A percentile compares a stretch with the other conserved stretches of the same genome.
Conservation (phyloP, 2,888 invertebrate genomes). For the Unio delphinus region DNA sequence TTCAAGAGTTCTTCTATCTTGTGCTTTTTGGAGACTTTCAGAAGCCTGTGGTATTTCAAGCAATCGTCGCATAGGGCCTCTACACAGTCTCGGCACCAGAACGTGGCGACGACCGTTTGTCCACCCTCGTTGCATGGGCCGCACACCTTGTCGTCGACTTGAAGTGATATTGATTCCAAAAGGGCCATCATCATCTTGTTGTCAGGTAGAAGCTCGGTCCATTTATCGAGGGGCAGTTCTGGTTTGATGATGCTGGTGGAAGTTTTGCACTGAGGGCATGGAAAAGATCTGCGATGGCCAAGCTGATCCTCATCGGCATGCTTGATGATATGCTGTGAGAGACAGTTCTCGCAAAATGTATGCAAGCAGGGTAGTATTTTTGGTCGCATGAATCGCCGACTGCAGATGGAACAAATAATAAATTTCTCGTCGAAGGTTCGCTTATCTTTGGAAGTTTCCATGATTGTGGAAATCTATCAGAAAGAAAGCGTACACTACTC, state of each 20-base stretch:
- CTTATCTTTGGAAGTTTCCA: too few species aligned
- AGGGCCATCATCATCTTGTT: conserved; percentile 42
- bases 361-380: conserved; percentile 34
- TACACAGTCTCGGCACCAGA: conserved; percentile 40
- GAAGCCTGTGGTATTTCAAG: conserved; percentile 33
- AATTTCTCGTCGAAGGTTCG: conserved; percentile 22
- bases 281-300: conserved; percentile 20
- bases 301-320: conserved; percentile 28
- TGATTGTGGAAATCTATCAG: too few species aligned
- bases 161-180: conserved; percentile 28
- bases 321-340: conserved; percentile 30
- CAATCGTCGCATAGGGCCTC: conserved; percentile 38
- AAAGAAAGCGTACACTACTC: too few species aligned
- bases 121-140: conserved; percentile 38
- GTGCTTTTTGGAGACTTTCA: conserved; percentile 36
- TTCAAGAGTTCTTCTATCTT: conserved; percentile 39
- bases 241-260: conserved; percentile 27
- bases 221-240: conserved; percentile 33
- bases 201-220: conserved; percentile 35
- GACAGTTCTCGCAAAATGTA: conserved; percentile 34
- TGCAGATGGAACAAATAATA: conserved; percentile 31
- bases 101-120: conserved; percentile 30
- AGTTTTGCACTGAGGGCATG: conserved; percentile 31
- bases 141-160: conserved; percentile 36
- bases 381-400: conserved; percentile 27